A percentile compares a stretch with the other conserved stretches of the same genome.
These are phyloP conservation scores for Mastomys natalensis DNA, from an alignment of 2,113 vertebrate species.

Conservation along the genomic window DNA sequence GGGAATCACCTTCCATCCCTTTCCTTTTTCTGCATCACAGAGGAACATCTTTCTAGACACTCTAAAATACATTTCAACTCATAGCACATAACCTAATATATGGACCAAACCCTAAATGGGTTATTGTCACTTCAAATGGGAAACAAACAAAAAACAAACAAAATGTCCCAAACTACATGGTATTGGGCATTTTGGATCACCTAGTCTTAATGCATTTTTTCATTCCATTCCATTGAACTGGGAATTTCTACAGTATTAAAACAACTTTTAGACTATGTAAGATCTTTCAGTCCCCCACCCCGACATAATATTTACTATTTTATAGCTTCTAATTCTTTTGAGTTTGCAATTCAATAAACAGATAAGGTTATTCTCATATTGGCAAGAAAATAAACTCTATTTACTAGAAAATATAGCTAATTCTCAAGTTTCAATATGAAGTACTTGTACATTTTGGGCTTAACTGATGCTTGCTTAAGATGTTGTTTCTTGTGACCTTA, in stretches of 20 bases:
- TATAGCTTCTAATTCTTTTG: not conserved
- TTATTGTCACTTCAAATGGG: not conserved
- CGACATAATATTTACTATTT: too few species aligned
- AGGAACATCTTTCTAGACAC: not conserved
- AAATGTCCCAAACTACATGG: too few species aligned
- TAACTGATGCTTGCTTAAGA: not conserved
- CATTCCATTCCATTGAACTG: too few species aligned
- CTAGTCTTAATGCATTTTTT: too few species aligned
- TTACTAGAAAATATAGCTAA: not conserved
- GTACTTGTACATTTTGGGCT: not conserved
- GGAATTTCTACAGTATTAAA: too few species aligned
- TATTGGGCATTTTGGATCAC: too few species aligned
- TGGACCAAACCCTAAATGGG: not conserved
- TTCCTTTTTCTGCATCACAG: not conserved
- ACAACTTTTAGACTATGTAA: too few species aligned
- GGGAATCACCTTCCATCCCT: not conserved
- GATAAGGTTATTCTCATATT: not conserved
- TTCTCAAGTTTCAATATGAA: not conserved
- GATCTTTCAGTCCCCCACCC: too few species aligned
- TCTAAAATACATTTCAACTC: not conserved
- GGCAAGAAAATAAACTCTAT: not conserved
- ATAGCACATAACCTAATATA: not conserved
- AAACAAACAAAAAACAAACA: not conserved
- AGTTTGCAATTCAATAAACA: not conserved
- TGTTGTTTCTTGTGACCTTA: not conserved